phyloP scores from a whole-genome alignment of 2,888 invertebrate genomes.

The Patella pellucida region DNA sequence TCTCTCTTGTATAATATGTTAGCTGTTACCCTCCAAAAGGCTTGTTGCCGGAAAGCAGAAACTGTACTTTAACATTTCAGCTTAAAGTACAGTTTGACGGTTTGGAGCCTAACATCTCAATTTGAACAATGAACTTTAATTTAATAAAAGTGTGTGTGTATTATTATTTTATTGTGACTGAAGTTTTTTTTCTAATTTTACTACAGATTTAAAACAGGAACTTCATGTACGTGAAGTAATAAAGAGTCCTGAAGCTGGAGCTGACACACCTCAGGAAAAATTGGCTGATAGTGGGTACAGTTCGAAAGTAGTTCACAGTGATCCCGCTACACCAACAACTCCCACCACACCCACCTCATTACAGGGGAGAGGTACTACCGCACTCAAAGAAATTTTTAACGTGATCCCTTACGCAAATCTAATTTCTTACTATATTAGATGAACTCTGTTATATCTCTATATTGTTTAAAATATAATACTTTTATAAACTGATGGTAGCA shows the following conservation, averaged over 20 bases:
- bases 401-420: neutral
- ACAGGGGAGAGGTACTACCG: slow-evolving; percentile 25
- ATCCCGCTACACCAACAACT: slow-evolving; percentile 31
- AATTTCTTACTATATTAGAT: neutral
- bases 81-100: too few relatives aligned
- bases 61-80: too few relatives aligned
- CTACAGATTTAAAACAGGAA: slow-evolving; percentile 81
- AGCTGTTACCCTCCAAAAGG: too few relatives aligned
- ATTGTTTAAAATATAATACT: too few relatives aligned
- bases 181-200: slow-evolving; percentile 9
- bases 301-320: slow-evolving; percentile 19
- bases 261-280: slow-evolving; percentile 20
- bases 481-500: too few relatives aligned
- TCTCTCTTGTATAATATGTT: too few relatives aligned
- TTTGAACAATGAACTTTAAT: too few relatives aligned
- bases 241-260: slow-evolving; percentile 13
- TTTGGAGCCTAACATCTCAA: too few relatives aligned
- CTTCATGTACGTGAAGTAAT: slow-evolving; percentile 48
- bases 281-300: slow-evolving; percentile 45
- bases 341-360: slow-evolving; percentile 39
- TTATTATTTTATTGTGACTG: neutral
- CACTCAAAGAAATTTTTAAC: too few relatives aligned
- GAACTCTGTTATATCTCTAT: too few relatives aligned
- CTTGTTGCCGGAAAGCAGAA: too few relatives aligned
- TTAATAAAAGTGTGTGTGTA: neutral